phyloP scores from a whole-genome alignment of 2,797 vertebrate species.

The Dromococcyx pavoninus region DNA sequence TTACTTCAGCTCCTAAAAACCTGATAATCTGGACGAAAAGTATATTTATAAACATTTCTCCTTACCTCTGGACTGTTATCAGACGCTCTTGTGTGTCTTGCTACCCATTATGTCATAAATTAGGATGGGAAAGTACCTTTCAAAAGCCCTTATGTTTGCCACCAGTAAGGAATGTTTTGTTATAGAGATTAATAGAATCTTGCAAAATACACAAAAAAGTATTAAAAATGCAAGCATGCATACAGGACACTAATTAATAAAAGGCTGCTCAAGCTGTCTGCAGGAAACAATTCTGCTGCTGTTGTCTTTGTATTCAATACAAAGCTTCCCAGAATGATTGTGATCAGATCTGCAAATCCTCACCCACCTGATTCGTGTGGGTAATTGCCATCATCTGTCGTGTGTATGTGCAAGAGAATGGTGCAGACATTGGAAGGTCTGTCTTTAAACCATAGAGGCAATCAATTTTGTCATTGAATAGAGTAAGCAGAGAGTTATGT shows the following conservation, averaged over 20 bases:
- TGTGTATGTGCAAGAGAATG: neutral
- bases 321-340: neutral
- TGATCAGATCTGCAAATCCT: neutral
- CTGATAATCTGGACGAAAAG: neutral
- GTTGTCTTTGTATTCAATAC: neutral
- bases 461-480: neutral
- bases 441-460: neutral
- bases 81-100: neutral
- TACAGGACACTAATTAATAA: neutral
- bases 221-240: neutral
- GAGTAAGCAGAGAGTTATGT: neutral
- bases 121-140: neutral
- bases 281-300: neutral
- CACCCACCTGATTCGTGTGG: neutral
- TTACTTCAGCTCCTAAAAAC: neutral
- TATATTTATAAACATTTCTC: neutral
- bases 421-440: neutral
- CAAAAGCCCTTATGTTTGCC: neutral
- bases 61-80: neutral
- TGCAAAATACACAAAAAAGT: neutral
- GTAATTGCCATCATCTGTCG: fast-evolving
- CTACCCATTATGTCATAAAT: neutral
- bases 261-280: neutral
- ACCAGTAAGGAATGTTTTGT: neutral
- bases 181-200: neutral